These are phyloP conservation scores for Takifugu rubripes DNA, from an alignment of 2,797 vertebrate species.

Conservation along the genomic window DNA sequence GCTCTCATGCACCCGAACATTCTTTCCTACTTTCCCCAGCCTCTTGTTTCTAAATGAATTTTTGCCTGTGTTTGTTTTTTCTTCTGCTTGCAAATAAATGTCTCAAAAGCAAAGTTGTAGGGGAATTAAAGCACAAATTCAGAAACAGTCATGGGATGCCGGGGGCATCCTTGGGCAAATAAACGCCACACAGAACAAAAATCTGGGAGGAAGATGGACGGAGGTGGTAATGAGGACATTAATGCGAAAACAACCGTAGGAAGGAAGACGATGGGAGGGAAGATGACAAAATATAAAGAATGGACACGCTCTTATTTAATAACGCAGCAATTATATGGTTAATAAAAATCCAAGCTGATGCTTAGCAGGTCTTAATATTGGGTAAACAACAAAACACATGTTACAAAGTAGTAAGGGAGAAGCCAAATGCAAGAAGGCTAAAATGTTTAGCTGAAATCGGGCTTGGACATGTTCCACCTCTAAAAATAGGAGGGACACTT, in stretches of 20 bases:
- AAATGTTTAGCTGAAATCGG: slow-evolving; percentile 8
- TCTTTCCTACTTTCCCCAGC: slow-evolving; percentile 13
- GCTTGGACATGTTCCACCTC: slow-evolving; percentile 10
- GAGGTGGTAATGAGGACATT: too few relatives aligned
- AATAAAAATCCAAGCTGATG: too few relatives aligned
- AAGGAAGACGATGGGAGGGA: slow-evolving; percentile 7
- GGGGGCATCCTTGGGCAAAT: slow-evolving; percentile 44
- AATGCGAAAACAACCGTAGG: slow-evolving; percentile 7
- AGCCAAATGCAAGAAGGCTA: too few relatives aligned
- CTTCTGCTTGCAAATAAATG: slow-evolving; percentile 66
- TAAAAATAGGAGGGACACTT: slow-evolving; percentile 23
- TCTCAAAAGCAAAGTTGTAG: slow-evolving; percentile 33
- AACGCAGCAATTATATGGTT: too few relatives aligned
- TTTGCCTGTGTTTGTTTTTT: slow-evolving; percentile 35
- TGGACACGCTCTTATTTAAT: too few relatives aligned
- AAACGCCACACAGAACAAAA: slow-evolving; percentile 33
- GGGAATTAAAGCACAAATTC: slow-evolving; percentile 39
- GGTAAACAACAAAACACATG: too few relatives aligned
- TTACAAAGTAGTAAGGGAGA: too few relatives aligned
- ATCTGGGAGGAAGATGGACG: neutral
- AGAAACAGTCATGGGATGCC: slow-evolving; percentile 51
- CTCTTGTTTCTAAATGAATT: slow-evolving; percentile 54
- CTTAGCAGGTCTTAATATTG: too few relatives aligned
- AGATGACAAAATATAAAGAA: slow-evolving; percentile 9
- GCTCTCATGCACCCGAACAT: slow-evolving; percentile 32